Base-by-base conservation (phyloP, 2,888 invertebrate species). In the Cephus spinipes region DNA sequence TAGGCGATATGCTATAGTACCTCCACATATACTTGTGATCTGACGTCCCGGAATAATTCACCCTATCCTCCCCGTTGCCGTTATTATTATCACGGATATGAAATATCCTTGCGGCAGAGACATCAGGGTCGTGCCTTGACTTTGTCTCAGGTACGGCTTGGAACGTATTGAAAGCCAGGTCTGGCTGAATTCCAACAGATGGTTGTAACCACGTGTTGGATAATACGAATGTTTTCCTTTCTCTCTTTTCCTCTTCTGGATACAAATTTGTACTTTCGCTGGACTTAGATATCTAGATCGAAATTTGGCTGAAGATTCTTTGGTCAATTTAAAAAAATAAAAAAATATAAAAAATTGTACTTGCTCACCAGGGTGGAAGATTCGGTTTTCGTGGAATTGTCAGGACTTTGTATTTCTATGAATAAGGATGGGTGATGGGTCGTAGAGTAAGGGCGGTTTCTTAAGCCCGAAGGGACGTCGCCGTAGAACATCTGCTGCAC, bases 131-230 rank as follows among this genome's bases (percentile, higher is more conserved):
- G 9, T 0, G 23, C 9, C 23, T 55, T 23, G 23, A 23, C 23
- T 23, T 55, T 55, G 55, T 55, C 23, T 55, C 55, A 23, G 55
- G 55, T 34, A 23, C 55, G 23, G 23, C 23, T 55, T 23, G 69
- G 69, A 74, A 78, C 35, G 23, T 73, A 68, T 35, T 73, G 82
- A 85, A 84, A 82, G 85, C 89, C 90, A 89, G 89, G 87, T 89
- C 31, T 73, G 73, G 80, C 84, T 81, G 84, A 83, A 87, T 85
- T 83, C 86, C 85, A 89, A 89, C 89, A 89, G 89, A 90, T 90
- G 89, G 88, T 88, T 83, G 84, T 80, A 82, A 87, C 88, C 89
- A 88, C 89, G 88, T 88, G 88, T 89, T 87, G 81, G 81, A 83
- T 85, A 87, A 88, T 86, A 85, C 87, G 85, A 86, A 86, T 84